Conservation (phyloP, 1,140 invertebrate species). For the Eubasilissa regina region DNA sequence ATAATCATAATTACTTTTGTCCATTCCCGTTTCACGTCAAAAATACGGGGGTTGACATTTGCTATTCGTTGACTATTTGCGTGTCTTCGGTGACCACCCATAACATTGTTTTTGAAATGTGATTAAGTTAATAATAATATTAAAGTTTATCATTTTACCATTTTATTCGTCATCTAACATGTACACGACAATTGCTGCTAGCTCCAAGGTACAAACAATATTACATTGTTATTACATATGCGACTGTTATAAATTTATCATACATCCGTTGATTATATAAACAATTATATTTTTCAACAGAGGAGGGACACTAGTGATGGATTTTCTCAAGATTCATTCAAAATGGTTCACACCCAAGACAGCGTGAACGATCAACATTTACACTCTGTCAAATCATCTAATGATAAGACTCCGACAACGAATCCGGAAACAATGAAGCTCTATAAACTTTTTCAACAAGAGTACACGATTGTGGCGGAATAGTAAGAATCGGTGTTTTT, state of each 20-base stretch:
- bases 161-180: constrained; percentile 28
- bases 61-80: constrained; percentile 3
- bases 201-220: constrained; percentile 46
- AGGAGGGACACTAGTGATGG: constrained; percentile 34
- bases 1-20: too few relatives aligned
- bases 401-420: constrained; percentile 12
- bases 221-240: constrained; percentile 20
- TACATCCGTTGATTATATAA: constrained; percentile 24
- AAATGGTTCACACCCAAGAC: constrained; percentile 30
- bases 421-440: constrained; percentile 48
- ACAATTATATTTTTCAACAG: constrained; percentile 33
- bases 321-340: constrained; percentile 42
- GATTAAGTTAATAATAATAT: constrained; percentile 6
- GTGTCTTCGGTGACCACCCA: background rate
- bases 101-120: constrained; percentile 26
- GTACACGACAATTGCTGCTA: constrained; percentile 51
- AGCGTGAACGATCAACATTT: constrained; percentile 31
- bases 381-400: constrained; percentile 27
- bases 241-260: constrained; percentile 32
- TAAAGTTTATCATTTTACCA: constrained; percentile 5
- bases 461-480: constrained; percentile 59
- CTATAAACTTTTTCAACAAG: constrained; percentile 58
- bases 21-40: constrained; percentile 8
- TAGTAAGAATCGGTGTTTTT: constrained; percentile 48
- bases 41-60: constrained; percentile 7